A percentile compares a stretch with the other conserved stretches of the same genome.
Evolutionary conservation across 2,113 vertebrate species (phyloP).

Genomic region (Ceyx margarethae): DNA sequence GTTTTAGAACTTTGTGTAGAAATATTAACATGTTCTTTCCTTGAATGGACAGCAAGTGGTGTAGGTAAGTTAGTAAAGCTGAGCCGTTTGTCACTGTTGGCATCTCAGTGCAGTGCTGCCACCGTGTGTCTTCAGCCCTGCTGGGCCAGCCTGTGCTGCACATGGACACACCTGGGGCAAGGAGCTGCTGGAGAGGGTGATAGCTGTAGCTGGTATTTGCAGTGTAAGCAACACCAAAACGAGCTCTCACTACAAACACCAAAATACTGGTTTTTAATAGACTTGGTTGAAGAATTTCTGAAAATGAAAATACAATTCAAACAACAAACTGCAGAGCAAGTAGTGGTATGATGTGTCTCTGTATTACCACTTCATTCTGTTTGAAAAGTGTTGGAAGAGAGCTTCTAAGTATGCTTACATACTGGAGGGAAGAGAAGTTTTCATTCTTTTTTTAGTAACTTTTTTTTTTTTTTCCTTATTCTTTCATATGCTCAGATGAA

Average conservation of each 20-base stretch:
- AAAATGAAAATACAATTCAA: constrained; percentile 2
- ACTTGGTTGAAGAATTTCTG: constrained; percentile 44
- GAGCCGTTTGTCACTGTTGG: background rate
- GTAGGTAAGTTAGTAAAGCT: background rate
- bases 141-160: background rate
- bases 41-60: background rate
- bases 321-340: background rate
- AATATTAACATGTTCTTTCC: background rate
- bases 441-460: background rate
- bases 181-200: background rate
- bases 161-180: too few species aligned
- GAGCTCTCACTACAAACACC: background rate
- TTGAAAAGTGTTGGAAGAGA: background rate
- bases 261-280: constrained; percentile 35
- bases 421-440: background rate
- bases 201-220: background rate
- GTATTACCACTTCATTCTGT: background rate
- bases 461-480: background rate
- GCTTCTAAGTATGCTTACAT: background rate
- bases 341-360: background rate
- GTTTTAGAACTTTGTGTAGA: background rate
- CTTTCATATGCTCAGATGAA: background rate
- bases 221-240: background rate
- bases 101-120: constrained; percentile 55
- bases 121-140: constrained; percentile 34